These are phyloP conservation scores for Balaenoptera acutorostrata DNA, from an alignment of 2,113 vertebrate genomes.

Conservation along the genomic window DNA sequence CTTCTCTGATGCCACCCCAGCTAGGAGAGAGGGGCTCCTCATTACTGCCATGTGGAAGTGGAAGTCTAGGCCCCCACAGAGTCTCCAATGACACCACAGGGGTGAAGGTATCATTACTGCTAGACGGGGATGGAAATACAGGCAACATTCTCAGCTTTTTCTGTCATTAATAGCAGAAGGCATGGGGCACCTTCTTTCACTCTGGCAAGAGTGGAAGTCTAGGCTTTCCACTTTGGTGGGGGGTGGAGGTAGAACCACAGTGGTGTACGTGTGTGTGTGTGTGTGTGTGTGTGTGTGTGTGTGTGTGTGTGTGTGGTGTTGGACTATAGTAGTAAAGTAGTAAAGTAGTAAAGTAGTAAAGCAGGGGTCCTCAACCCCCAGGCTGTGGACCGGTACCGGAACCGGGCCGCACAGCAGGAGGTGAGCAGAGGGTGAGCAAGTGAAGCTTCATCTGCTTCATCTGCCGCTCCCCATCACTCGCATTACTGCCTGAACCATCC, in stretches of 20 bases:
- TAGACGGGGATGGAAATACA: background rate
- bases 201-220: background rate
- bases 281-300: background rate
- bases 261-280: background rate
- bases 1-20: background rate
- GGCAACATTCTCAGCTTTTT: background rate
- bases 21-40: background rate
- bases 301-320: background rate
- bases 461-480: no score
- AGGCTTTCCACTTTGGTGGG: background rate
- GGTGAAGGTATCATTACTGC: no score
- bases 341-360: no score
- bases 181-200: background rate
- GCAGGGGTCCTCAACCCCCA: no score
- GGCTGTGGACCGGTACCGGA: no score
- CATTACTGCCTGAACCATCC: no score
- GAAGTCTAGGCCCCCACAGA: background rate
- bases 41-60: background rate
- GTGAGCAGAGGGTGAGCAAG: no score
- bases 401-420: no score
- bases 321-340: background rate
- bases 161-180: background rate
- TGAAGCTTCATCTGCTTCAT: no score
- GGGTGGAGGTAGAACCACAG: no score
- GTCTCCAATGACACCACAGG: background rate